These are phyloP conservation scores for Ormyrus nitidulus DNA, from an alignment of 2,888 invertebrate genomes.

Conservation along the genomic window DNA sequence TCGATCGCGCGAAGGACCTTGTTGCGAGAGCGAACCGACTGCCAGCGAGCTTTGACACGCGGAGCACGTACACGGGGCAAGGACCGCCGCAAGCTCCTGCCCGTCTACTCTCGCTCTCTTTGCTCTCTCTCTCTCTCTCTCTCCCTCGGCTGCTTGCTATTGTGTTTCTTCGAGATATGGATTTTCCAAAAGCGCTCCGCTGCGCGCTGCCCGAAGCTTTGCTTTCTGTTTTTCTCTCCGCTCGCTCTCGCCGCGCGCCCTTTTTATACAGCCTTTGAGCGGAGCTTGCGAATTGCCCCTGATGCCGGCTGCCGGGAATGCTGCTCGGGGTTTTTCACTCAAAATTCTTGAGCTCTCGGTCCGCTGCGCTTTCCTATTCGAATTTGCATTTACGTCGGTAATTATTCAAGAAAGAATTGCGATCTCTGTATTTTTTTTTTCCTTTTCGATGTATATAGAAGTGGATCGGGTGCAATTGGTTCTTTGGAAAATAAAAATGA, in stretches of 20 bases:
- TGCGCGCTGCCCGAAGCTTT: conserved; percentile 57
- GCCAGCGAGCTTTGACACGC: conserved; percentile 71
- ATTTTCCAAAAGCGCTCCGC: conserved; percentile 72
- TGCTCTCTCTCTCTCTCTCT: conserved; percentile 32
- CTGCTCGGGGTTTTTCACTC: background rate
- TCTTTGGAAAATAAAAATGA: too few relatives aligned
- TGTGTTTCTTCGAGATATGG: conserved; percentile 70
- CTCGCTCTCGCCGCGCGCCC: background rate
- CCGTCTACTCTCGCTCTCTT: conserved; percentile 60
- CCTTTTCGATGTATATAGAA: too few relatives aligned
- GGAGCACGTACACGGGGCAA: conserved; percentile 75
- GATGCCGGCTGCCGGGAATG: background rate
- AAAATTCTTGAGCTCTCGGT: too few relatives aligned
- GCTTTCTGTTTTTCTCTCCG: conserved; percentile 24
- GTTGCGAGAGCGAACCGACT: conserved; percentile 68
- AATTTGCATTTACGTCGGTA: background rate
- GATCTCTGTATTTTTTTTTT: too few relatives aligned
- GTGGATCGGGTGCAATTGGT: too few relatives aligned
- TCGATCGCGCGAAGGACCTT: conserved; percentile 74
- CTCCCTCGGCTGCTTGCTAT: conserved; percentile 34
- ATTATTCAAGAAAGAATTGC: too few relatives aligned
- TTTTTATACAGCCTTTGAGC: background rate
- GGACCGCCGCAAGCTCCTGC: conserved; percentile 75
- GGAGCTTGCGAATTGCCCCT: conserved; percentile 1
- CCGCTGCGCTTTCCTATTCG: background rate